These are phyloP conservation scores for Lontra canadensis DNA, from an alignment of 2,113 vertebrate species.

Conservation along the genomic window DNA sequence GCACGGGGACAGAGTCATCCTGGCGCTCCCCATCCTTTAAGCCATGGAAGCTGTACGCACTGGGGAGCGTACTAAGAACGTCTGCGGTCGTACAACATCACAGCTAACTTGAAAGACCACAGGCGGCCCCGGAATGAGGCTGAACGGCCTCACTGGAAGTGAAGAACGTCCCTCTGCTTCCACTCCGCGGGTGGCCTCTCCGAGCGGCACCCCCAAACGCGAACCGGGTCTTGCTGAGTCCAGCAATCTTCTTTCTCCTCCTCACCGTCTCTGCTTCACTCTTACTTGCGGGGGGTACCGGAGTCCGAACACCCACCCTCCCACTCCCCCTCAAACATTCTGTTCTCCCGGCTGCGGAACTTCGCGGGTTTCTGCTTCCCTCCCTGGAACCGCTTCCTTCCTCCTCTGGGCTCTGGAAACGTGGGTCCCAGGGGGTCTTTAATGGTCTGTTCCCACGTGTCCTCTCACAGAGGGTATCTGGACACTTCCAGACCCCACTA, in stretches of 20 bases:
- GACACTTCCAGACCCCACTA: neutral
- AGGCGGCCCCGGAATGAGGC: neutral
- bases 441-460: neutral
- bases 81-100: neutral
- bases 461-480: neutral
- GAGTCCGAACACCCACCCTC: neutral
- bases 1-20: neutral
- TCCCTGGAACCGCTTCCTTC: neutral
- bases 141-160: neutral
- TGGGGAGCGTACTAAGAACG: neutral
- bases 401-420: neutral
- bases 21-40: neutral
- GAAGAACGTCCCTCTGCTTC: rapidly evolving
- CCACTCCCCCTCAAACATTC: neutral
- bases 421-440: no score
- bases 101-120: neutral
- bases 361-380: neutral
- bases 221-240: neutral
- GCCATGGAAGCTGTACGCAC: rapidly evolving
- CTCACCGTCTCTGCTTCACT: neutral
- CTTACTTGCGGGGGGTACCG: neutral
- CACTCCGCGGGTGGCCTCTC: neutral
- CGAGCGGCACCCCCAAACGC: neutral
- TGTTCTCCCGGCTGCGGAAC: neutral
- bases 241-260: neutral